phyloP scores from a whole-genome alignment of 2,113 vertebrate genomes.

The Ptychochromis oligacanthus region DNA sequence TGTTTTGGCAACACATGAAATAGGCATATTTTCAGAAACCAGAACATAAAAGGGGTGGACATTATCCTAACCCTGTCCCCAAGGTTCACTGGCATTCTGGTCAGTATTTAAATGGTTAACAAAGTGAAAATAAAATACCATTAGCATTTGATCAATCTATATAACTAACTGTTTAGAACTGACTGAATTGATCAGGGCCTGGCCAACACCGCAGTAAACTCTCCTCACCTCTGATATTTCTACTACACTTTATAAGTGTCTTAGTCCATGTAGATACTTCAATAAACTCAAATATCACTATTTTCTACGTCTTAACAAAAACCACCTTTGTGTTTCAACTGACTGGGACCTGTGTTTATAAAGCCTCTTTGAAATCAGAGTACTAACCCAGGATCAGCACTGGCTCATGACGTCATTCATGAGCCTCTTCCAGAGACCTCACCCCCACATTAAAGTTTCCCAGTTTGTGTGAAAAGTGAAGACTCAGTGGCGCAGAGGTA shows the following conservation, averaged over 20 bases:
- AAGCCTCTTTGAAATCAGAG: constrained; percentile 38
- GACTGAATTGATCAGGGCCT: constrained; percentile 58
- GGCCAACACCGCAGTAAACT: constrained; percentile 57
- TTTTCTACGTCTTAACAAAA: constrained; percentile 71
- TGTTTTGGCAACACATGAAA: background rate
- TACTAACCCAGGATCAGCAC: constrained; percentile 56
- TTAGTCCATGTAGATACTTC: constrained; percentile 73
- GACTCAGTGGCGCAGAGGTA: background rate
- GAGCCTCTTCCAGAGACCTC: constrained; percentile 26
- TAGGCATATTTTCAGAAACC: background rate
- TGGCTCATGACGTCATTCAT: constrained; percentile 10
- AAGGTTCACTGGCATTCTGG: background rate
- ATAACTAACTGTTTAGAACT: constrained; percentile 36
- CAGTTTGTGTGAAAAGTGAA: background rate
- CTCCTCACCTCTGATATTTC: constrained; percentile 70
- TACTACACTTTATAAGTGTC: constrained; percentile 81
- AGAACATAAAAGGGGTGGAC: background rate
- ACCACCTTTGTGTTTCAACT: constrained; percentile 62
- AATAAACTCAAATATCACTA: constrained; percentile 71
- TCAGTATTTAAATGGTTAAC: background rate
- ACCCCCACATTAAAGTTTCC: constrained; percentile 9
- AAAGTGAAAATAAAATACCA: background rate
- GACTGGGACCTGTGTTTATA: constrained; percentile 62
- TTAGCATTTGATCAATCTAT: background rate
- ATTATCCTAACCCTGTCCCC: background rate